Base-by-base conservation (phyloP, 1,140 invertebrate genomes). In the Bombus impatiens region DNA sequence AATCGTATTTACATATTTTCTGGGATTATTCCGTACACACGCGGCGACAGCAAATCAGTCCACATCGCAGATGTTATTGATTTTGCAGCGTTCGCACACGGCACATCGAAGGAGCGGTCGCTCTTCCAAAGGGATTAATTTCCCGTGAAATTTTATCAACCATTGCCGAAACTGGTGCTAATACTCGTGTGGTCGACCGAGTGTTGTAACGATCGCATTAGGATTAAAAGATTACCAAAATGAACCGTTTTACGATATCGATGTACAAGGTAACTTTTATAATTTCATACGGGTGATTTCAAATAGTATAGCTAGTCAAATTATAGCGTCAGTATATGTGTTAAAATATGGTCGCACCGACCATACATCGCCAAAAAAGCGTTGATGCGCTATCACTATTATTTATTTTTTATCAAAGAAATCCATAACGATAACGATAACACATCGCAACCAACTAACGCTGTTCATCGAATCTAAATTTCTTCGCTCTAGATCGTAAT, bases 101-200 rank as follows among this genome's bases (percentile, higher is more conserved):
- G 44, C 9, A 13, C 18, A 75, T 44, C 22, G 44, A 35, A 44
- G 44, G 32, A 25, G 18, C 72, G 44, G 35, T 18, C 13, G 75
- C 53, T n/a, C 37, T 59, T 28, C 1, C 35, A 77, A 35, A 59
- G 32, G 25, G 53, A 22, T n/a, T 59, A 40, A 59, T 59, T 59
- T 35, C 53, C 53, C 53, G 15, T 77, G 75, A 77, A 59, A 77
- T 77, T 77, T 59, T 77, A 77, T 59, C 12, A 59, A 32, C 75
- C 75, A 59, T 35, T 77, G 53, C 28, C 25, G 32, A 77, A 77
- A 40, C 75, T 25, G 13, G 1, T 1, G 47, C 28, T 18, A 32
- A 72, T 72, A 32, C 9, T 22, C 74, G 18, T 0, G 32, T 2
- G 72, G 3, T 25, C 72, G 22, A 25, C 25, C 32, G 25, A 77